A percentile compares a stretch with the other conserved stretches of the same genome.
Evolutionary conservation across 2,113 vertebrate species (phyloP).

Genomic region (Myocastor coypus): DNA sequence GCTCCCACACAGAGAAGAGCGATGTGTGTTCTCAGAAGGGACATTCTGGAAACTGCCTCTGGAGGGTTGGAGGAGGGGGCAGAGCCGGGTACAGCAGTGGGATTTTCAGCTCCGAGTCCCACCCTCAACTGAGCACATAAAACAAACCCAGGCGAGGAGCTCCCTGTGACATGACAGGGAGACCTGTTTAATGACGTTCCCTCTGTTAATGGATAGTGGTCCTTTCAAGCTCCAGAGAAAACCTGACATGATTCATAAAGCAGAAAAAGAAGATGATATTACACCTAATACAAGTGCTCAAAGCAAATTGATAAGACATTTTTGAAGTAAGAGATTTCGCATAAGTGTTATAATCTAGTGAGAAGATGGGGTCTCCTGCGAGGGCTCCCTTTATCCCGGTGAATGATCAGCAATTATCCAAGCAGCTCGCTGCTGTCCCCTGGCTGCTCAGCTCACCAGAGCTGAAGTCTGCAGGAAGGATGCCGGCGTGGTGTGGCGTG

Average conservation of each 20-base stretch:
- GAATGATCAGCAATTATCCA: constrained; percentile 53
- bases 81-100: not conserved
- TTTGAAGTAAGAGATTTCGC: constrained; percentile 53
- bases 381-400: constrained; percentile 38
- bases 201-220: not conserved
- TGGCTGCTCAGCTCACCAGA: not conserved
- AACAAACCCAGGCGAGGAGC: not conserved
- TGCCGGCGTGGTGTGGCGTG: rapidly evolving
- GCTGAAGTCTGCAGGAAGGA: constrained; percentile 7
- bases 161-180: not conserved
- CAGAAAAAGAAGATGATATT: constrained; percentile 63
- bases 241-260: constrained; percentile 70
- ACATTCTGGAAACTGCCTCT: not conserved
- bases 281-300: constrained; percentile 54
- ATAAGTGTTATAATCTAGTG: not conserved
- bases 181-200: constrained; percentile 14
- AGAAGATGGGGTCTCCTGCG: not conserved
- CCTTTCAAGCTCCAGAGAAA: constrained; percentile 69
- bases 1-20: not conserved
- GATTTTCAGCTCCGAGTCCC: not conserved
- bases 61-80: not conserved
- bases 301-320: constrained; percentile 59
- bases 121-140: not conserved
- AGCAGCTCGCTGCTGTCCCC: not conserved
- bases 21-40: not conserved